These are phyloP conservation scores for Odiellus spinosus DNA, from an alignment of 2,888 invertebrate genomes.

Conservation along the genomic window DNA sequence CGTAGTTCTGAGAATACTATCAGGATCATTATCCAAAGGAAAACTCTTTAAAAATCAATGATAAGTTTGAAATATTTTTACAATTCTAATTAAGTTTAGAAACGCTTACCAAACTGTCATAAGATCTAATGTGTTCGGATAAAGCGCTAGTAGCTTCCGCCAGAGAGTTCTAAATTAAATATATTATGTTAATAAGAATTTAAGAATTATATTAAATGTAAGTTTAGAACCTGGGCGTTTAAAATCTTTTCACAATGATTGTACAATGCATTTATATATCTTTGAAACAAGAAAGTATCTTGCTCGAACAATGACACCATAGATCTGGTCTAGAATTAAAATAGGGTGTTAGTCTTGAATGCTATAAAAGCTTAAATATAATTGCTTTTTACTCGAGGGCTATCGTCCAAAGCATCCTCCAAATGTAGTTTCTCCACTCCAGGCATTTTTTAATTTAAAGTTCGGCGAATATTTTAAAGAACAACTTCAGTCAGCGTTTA, in stretches of 20 bases:
- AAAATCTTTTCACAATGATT: constrained; percentile 15
- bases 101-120: constrained; percentile 14
- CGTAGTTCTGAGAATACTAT: constrained; percentile 16
- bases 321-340: constrained; percentile 12
- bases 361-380: too few relatives aligned
- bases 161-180: constrained; percentile 10
- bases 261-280: constrained; percentile 11
- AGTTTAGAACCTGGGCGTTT: constrained; percentile 11
- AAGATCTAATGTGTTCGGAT: constrained; percentile 15
- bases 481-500: too few relatives aligned
- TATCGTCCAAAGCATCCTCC: constrained; percentile 17
- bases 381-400: constrained; percentile 12
- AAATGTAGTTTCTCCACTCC: constrained; percentile 16
- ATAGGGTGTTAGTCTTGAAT: neutral
- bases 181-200: neutral
- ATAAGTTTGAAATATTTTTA: neutral
- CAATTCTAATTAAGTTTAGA: too few relatives aligned
- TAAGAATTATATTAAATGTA: neutral
- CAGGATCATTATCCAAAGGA: constrained; percentile 16
- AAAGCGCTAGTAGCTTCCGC: constrained; percentile 13
- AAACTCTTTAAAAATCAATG: constrained; percentile 8
- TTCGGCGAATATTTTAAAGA: too few relatives aligned
- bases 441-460: constrained; percentile 14
- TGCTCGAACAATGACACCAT: constrained; percentile 17
- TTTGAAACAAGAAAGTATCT: constrained; percentile 13